Conservation (phyloP, 2,113 vertebrate species). For the Sander lucioperca region DNA sequence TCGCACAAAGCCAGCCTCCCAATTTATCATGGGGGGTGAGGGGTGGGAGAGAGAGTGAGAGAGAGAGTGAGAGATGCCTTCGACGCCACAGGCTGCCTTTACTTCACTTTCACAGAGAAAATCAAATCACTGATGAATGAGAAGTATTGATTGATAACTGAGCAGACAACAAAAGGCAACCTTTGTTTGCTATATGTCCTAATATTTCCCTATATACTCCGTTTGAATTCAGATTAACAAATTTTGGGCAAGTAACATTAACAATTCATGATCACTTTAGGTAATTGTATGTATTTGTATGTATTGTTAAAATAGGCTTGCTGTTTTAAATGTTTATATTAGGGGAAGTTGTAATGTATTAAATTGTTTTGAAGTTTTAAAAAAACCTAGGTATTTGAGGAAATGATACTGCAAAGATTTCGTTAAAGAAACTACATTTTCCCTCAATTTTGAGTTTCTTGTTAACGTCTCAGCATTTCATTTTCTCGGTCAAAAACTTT, state of each 20-base stretch:
- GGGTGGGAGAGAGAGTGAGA: neutral
- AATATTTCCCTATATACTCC: neutral
- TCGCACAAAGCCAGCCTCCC: constrained; percentile 67
- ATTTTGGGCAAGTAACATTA: too few species aligned
- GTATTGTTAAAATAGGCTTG: too few species aligned
- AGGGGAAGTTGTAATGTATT: too few species aligned
- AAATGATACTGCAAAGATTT: neutral
- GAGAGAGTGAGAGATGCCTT: neutral
- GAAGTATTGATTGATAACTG: neutral
- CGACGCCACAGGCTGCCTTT: constrained; percentile 49
- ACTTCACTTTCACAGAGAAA: neutral
- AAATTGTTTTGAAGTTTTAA: too few species aligned
- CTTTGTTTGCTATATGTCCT: neutral
- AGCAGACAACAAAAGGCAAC: neutral
- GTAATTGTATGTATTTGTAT: too few species aligned
- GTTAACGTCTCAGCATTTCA: too few species aligned
- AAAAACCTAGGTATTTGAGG: too few species aligned
- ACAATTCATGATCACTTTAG: too few species aligned
- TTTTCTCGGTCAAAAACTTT: too few species aligned
- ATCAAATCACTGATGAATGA: constrained; percentile 12
- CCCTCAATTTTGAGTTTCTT: too few species aligned
- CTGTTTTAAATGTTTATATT: too few species aligned
- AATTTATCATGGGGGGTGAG: constrained; percentile 52
- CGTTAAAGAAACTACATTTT: neutral
- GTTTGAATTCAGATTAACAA: neutral